Percentiles rank a stretch among this genome's conserved stretches.
Conservation (phyloP, 2,888 invertebrate genomes). For the Habrosyne pyritoides region DNA sequence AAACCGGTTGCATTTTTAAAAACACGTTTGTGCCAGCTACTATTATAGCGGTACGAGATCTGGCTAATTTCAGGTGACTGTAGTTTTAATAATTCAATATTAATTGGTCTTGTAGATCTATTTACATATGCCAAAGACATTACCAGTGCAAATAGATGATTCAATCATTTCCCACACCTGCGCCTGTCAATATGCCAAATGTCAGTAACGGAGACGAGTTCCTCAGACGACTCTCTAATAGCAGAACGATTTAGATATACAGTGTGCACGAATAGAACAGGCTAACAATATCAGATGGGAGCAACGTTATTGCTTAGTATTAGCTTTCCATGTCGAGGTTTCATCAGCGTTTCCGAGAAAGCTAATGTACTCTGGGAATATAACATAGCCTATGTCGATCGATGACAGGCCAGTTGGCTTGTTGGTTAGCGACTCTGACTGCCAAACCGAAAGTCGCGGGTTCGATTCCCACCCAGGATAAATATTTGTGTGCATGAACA, state of each 20-base stretch:
- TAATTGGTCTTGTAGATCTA: neutral
- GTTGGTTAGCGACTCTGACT: too few relatives aligned
- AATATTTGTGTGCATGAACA: too few relatives aligned
- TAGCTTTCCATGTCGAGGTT: too few relatives aligned
- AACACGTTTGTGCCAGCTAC: conserved; percentile 9
- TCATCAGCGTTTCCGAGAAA: too few relatives aligned
- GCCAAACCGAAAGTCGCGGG: too few relatives aligned
- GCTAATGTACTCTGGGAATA: too few relatives aligned
- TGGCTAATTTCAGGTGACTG: neutral
- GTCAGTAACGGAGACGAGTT: neutral
- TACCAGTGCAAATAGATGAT: neutral
- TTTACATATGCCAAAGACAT: neutral
- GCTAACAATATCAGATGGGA: neutral
- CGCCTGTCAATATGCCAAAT: neutral
- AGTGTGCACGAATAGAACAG: neutral
- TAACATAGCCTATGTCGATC: too few relatives aligned
- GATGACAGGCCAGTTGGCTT: too few relatives aligned
- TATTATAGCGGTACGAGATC: neutral
- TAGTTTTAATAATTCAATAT: neutral
- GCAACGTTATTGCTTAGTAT: neutral
- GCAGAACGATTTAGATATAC: neutral
- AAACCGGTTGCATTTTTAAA: conserved; percentile 41
- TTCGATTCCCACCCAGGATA: too few relatives aligned
- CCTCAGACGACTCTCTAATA: neutral
- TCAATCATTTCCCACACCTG: neutral